Evolutionary conservation across 64 coral and sea anemone genomes (phyloP), one percentile per base, ranked within the genome.

Genomic region (Actinia equina): DNA sequence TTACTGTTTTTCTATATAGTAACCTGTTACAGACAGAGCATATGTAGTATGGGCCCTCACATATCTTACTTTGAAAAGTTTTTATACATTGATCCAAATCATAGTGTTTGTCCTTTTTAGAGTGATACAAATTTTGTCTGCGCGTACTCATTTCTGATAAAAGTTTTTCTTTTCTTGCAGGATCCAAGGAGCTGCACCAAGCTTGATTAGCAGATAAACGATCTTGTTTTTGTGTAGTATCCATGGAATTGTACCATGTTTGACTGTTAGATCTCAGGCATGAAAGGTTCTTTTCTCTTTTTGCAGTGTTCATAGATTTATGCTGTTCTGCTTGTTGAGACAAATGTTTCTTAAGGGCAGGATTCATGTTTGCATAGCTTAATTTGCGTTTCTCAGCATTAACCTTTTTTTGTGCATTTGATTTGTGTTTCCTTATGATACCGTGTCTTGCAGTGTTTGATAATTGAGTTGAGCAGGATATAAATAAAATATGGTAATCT

Each of bases 11-110:
- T 92, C 86, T 83, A 51, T 84, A 88, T 41, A 84, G 80, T 59
- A 92, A 71, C 77, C 77, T 92, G 52, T 92, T 92, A 81, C 90
- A 92, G n/a, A 87, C 90, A 83, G 64, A 51, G 54, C 91, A 93
- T 93, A 88, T 86, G 74, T 80, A 93, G 64, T 80, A 93, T 61
- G 91, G 86, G 45, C 82, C 59, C 17, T 93, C 87, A 86, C 58
- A 86, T 69, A 82, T 82, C 84, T 86, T 86, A 17, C 88, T 93
- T 80, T 93, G 87, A 85, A 93, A 93, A 65, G 42, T 54, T 78
- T 22, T 63, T 59, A 93, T 89, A 71, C 77, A 89, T 54, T 84
- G 87, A 89, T 93, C 83, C 58, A 88, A 49, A 37, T 80, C 87
- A 86, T 51, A 17, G 44, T 52, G 43, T 52, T 80, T 80, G 78